Percentiles rank a stretch among this genome's conserved stretches.
Conservation (phyloP, 1,140 invertebrate genomes). For the Theocolax elegans region DNA sequence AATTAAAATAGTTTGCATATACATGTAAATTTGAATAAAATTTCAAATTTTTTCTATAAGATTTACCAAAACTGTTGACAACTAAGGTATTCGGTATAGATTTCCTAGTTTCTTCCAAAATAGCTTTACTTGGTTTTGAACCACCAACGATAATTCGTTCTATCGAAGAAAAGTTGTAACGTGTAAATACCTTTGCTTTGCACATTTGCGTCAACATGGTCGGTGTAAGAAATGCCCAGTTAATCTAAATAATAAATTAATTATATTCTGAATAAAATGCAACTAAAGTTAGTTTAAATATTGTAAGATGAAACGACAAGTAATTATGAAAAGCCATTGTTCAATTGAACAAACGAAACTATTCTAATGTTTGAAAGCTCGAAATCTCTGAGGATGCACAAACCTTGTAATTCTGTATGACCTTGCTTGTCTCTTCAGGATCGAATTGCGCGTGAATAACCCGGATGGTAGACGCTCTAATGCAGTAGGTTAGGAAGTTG, state of each 20-base stretch:
- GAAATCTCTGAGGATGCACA: too few relatives aligned
- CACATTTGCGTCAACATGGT: neutral
- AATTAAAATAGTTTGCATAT: too few relatives aligned
- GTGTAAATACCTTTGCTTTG: neutral
- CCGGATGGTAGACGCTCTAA: neutral
- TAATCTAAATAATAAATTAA: neutral
- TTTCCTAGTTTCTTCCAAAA: neutral
- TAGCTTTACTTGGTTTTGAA: neutral
- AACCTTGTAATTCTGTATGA: conserved; percentile 36
- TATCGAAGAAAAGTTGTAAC: neutral
- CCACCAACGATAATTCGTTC: neutral
- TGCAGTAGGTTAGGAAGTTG: neutral
- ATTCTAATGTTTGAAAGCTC: too few relatives aligned
- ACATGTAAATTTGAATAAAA: too few relatives aligned
- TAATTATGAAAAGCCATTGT: too few relatives aligned
- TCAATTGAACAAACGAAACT: too few relatives aligned
- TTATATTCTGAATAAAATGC: neutral
- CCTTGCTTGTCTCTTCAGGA: conserved; percentile 12
- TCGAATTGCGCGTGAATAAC: conserved; percentile 12
- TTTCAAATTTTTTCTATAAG: too few relatives aligned
- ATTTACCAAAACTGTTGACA: neutral
- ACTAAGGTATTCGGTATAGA: neutral
- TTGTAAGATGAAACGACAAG: too few relatives aligned
- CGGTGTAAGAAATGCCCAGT: neutral
- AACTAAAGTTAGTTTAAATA: neutral